A percentile compares a stretch with the other conserved stretches of the same genome.
These are phyloP conservation scores for Caenorhabditis elegans DNA, from an alignment of 1,140 invertebrate species.

Conservation along the genomic window WBcel235 BX284603.4:1169001-1169500, in stretches of 20 bases:
- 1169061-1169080: constrained; percentile 6
- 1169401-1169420: constrained; percentile 14
- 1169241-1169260: constrained; percentile 50
- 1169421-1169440: constrained; percentile 34
- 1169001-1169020: constrained; percentile 56
- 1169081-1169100: constrained; percentile 16
- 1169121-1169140: constrained; percentile 42
- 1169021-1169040: constrained; percentile 30
- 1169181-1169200: constrained; percentile 14
- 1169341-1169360: constrained; percentile 23
- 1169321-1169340: constrained; percentile 29
- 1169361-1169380: not conserved
- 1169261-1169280: constrained; percentile 48
- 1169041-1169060: not conserved
- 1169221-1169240: constrained; percentile 38
- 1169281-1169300: constrained; percentile 24
- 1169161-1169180: constrained; percentile 53
- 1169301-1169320: constrained; percentile 38
- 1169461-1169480: too few relatives aligned
- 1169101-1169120: not conserved
- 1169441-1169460: too few relatives aligned
- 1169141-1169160: constrained; percentile 52
- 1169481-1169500: too few relatives aligned
- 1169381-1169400: not conserved
- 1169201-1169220: not conserved